phyloP scores from a whole-genome alignment of 2,888 invertebrate species.

The Zootermopsis nevadensis region DNA sequence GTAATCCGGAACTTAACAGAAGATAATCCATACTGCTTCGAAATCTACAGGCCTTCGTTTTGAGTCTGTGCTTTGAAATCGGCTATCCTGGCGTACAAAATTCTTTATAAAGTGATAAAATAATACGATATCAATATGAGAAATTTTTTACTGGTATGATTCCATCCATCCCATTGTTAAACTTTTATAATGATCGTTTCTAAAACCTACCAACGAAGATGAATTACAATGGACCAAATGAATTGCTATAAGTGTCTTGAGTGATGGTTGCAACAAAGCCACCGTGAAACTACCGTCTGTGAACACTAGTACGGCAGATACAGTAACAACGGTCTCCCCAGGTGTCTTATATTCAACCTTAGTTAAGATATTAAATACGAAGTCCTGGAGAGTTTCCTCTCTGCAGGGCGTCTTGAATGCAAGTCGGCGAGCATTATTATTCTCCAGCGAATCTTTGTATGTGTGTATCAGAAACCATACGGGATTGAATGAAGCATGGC shows the following conservation, averaged over 20 bases:
- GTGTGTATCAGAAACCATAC: background rate
- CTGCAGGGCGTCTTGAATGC: background rate
- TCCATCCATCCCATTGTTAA: no score
- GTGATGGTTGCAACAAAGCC: background rate
- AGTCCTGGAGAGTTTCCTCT: background rate
- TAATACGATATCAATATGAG: no score
- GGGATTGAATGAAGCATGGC: background rate
- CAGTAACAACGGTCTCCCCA: background rate
- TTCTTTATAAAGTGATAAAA: no score
- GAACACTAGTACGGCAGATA: background rate
- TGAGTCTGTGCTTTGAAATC: no score
- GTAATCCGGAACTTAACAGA: no score
- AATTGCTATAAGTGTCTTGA: background rate
- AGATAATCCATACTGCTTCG: no score
- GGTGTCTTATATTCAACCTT: background rate
- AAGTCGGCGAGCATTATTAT: background rate
- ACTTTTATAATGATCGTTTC: background rate
- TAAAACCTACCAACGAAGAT: background rate
- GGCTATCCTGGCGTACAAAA: no score
- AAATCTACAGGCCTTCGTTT: no score
- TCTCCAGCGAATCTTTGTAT: background rate
- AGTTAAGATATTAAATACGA: constrained; percentile 4
- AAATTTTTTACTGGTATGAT: no score
- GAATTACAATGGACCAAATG: no score
- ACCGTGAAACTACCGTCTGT: background rate